These are phyloP conservation scores for Ia io DNA, from an alignment of 2,113 vertebrate genomes.

Conservation along the genomic window DNA sequence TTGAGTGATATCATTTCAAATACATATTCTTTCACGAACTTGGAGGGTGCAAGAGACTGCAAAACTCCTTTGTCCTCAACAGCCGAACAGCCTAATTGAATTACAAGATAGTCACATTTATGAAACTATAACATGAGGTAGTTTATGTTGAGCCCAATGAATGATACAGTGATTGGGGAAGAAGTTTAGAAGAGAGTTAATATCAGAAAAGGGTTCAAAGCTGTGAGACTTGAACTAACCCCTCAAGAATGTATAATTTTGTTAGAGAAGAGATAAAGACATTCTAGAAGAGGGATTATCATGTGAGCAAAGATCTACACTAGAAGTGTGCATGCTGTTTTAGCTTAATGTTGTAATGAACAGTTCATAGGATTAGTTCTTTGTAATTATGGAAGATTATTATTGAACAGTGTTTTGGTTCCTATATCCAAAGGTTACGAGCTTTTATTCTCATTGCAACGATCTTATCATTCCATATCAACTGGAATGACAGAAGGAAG, in stretches of 20 bases:
- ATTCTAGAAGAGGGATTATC: background rate
- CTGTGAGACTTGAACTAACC: background rate
- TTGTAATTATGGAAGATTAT: background rate
- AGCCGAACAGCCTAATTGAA: background rate
- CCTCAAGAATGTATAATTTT: background rate
- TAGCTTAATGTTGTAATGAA: background rate
- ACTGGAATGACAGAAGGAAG: background rate
- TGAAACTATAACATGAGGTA: background rate
- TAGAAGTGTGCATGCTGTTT: background rate
- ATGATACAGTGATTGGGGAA: background rate
- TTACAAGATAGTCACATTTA: conserved; percentile 4
- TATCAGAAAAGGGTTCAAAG: background rate
- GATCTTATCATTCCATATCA: background rate
- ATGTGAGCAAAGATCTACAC: background rate
- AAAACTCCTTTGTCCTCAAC: background rate
- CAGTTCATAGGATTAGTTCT: background rate
- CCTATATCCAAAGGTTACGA: background rate
- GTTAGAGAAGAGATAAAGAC: background rate
- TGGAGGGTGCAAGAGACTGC: background rate
- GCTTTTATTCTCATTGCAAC: background rate
- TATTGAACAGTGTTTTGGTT: conserved; percentile 8
- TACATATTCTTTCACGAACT: background rate
- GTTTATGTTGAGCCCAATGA: conserved; percentile 18
- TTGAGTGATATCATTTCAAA: conserved; percentile 1
- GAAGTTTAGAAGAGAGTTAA: conserved; percentile 16